These are phyloP conservation scores for Carassius auratus DNA, from an alignment of 2,113 vertebrate genomes.

Conservation along the genomic window DNA sequence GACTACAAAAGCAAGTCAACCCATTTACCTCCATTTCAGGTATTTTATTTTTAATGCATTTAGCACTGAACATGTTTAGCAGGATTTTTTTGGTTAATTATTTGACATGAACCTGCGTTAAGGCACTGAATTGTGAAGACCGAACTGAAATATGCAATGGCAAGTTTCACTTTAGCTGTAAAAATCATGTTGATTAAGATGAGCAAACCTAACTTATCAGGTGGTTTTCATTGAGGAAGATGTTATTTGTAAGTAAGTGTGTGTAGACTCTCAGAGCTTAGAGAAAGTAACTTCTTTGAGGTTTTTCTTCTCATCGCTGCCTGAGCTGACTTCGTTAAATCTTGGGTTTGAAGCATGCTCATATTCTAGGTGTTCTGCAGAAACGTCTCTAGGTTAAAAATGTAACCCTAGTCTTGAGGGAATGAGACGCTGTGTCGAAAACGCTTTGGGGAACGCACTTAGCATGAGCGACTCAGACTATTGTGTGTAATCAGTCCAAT, in stretches of 20 bases:
- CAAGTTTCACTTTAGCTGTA: neutral
- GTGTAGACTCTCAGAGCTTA: slow-evolving; percentile 74
- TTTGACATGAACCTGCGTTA: neutral
- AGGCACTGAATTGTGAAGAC: neutral
- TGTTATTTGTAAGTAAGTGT: neutral
- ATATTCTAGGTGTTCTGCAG: slow-evolving; percentile 86
- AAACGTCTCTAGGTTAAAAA: neutral
- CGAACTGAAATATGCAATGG: neutral
- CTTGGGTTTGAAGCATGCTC: slow-evolving; percentile 89
- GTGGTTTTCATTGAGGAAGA: neutral
- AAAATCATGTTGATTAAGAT: neutral
- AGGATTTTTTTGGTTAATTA: neutral
- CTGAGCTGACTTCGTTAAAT: slow-evolving; percentile 82
- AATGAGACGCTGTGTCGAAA: too few relatives aligned
- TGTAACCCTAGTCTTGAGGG: too few relatives aligned
- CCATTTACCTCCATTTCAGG: neutral
- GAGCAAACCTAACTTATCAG: neutral
- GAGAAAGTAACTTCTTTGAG: slow-evolving; percentile 76
- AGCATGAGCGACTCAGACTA: too few relatives aligned
- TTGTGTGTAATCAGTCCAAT: too few relatives aligned
- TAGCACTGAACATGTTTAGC: neutral
- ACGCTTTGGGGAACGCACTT: too few relatives aligned
- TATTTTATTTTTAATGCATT: neutral
- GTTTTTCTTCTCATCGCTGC: slow-evolving; percentile 83
- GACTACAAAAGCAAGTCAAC: neutral